Base-by-base conservation (phyloP, 2,888 invertebrate genomes). In the Tubulanus polymorphus region DNA sequence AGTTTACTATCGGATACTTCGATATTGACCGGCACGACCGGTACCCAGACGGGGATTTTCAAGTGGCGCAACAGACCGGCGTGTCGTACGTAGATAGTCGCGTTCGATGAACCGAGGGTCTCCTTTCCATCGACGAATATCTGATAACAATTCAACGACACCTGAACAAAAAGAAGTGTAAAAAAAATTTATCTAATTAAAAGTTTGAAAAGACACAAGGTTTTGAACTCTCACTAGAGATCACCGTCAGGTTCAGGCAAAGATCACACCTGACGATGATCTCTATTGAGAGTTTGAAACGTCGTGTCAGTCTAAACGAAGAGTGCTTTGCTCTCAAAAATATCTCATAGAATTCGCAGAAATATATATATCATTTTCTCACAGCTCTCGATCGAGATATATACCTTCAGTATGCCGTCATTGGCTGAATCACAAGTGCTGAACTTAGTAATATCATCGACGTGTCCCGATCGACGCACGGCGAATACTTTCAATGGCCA, bases 61-160 rank as follows among this genome's bases (percentile, higher is more conserved):
- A 93, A 91, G 60, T 90, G 81, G 15, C 93, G 93, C 1, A 92
- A 91, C 37, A 72, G 70, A 23, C 70, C 68, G 28, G 92, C 94
- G 55, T 76, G 80, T 61, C 77, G 76, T 51, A 94, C 93, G 52
- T 93, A 85, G 30, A 96, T 90, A 0, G 93, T 92, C 1, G 93
- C 95, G 74, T 94, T 95, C 37, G 92, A 90, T 0, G 93, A 93
- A 18, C 95, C 95, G 1, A 93, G 85, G 59, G 91, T 90, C 81
- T 96, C 95, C 5, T 93, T 92, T 0, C 95, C 95, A 78, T 95
- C 95, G 28, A 96, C 89, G 81, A 94, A 96, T 2, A 96, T 93
- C 20, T 92, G 92, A 68, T 93, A 93, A 81, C 96, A 96, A 3
- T 93, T 93, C 8, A 93, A 90, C 3, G 94, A 92, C 27, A 95